phyloP scores from a whole-genome alignment of 2,888 invertebrate species.

The Cryptocheilus praepositus region DNA sequence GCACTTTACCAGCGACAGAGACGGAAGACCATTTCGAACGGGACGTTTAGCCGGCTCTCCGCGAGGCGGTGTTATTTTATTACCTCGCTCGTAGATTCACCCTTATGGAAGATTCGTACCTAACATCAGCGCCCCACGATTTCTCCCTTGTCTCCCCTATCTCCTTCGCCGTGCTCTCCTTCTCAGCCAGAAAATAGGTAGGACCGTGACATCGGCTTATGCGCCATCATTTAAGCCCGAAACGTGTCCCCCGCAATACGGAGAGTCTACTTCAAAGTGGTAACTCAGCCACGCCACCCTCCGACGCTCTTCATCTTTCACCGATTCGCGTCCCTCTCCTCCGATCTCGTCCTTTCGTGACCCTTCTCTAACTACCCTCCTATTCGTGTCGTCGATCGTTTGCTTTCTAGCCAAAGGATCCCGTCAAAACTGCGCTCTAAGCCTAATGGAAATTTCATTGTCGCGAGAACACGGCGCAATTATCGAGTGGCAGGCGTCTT shows the following conservation, averaged over 20 bases:
- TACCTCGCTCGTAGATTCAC: constrained; percentile 58
- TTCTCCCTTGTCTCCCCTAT: constrained; percentile 10
- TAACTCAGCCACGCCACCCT: background rate
- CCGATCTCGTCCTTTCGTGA: background rate
- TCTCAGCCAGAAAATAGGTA: constrained; percentile 1
- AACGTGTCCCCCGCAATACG: constrained; percentile 36
- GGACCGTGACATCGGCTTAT: constrained; percentile 7
- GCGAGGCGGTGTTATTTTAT: constrained; percentile 65
- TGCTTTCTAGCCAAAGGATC: background rate
- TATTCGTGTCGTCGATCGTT: background rate
- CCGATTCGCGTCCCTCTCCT: background rate
- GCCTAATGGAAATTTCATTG: constrained; percentile 43
- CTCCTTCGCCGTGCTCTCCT: constrained; percentile 23
- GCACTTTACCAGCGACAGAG: constrained; percentile 2
- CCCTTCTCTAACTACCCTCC: constrained; percentile 5
- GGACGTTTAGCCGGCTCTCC: constrained; percentile 40
- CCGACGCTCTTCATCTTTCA: constrained; percentile 5
- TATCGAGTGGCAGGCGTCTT: constrained; percentile 20
- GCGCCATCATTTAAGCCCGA: constrained; percentile 46
- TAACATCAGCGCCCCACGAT: constrained; percentile 42
- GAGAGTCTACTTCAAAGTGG: constrained; percentile 41
- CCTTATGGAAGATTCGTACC: constrained; percentile 51
- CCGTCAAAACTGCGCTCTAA: constrained; percentile 32
- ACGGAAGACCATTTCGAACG: constrained; percentile 4
- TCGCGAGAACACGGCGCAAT: constrained; percentile 34